Conservation (phyloP, 64 coral and sea anemone genomes). For the Montipora foliosa region DNA sequence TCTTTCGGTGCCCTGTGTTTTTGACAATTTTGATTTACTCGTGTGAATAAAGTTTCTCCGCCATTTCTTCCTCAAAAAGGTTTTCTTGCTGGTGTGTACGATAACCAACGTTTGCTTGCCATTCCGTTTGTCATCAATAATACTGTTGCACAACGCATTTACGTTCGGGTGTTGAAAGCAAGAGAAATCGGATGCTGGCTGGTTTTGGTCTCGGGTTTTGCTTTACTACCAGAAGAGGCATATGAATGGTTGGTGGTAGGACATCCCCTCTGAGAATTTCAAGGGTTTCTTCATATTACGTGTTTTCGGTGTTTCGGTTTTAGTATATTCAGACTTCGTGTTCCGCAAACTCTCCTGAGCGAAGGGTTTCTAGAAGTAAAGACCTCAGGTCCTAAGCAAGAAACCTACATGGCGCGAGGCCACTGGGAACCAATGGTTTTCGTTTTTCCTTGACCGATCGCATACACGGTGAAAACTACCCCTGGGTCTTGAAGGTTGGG, state of each 20-base stretch:
- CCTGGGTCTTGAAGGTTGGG: too few relatives aligned
- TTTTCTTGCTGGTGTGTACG: background rate
- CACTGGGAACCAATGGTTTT: background rate
- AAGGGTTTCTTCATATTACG: background rate
- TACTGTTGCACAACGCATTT: background rate
- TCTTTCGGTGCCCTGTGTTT: background rate
- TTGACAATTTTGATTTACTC: background rate
- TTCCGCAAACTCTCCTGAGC: too few relatives aligned
- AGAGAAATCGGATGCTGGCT: background rate
- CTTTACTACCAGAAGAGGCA: background rate
- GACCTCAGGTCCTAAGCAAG: background rate
- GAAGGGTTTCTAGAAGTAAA: background rate
- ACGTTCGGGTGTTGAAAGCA: conserved; percentile 5
- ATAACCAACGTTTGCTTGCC: background rate
- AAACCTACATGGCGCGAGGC: background rate
- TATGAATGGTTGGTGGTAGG: background rate
- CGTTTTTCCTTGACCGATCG: background rate
- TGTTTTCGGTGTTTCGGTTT: background rate
- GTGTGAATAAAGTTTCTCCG: background rate
- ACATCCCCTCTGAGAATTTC: background rate
- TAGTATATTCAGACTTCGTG: background rate
- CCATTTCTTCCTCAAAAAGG: background rate
- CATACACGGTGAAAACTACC: background rate
- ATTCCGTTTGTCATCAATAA: background rate
- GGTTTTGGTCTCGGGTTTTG: background rate